phyloP scores from a whole-genome alignment of 2,797 vertebrate species.

The Mareca strepera region DNA sequence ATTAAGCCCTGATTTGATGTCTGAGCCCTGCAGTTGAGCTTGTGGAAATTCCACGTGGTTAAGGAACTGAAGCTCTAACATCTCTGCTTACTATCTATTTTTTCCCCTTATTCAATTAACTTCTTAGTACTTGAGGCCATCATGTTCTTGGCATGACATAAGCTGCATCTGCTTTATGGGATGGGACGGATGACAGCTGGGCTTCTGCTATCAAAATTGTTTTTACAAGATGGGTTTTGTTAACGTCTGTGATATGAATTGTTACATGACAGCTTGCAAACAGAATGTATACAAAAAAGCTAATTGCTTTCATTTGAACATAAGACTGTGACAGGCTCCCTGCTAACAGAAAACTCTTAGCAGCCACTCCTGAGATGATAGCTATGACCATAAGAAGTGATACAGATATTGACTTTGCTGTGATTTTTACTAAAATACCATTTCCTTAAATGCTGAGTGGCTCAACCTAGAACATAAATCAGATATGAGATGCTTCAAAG shows the following conservation, averaged over 20 bases:
- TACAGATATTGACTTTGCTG: not conserved
- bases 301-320: not conserved
- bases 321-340: not conserved
- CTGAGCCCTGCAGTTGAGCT: not conserved
- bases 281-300: not conserved
- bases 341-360: not conserved
- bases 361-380: not conserved
- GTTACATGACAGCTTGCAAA: not conserved
- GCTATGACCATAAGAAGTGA: not conserved
- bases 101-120: not conserved
- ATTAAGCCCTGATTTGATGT: not conserved
- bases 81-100: not conserved
- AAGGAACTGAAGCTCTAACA: not conserved
- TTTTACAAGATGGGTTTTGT: not conserved
- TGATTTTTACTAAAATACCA: not conserved
- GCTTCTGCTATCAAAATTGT: not conserved
- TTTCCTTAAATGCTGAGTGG: not conserved
- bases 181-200: not conserved
- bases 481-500: not conserved
- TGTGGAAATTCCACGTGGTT: not conserved
- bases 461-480: not conserved
- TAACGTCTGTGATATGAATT: not conserved
- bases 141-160: not conserved
- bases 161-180: not conserved
- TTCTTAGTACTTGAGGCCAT: not conserved